These are phyloP conservation scores for Labia minor DNA, from an alignment of 2,888 invertebrate genomes.

Conservation along the genomic window DNA sequence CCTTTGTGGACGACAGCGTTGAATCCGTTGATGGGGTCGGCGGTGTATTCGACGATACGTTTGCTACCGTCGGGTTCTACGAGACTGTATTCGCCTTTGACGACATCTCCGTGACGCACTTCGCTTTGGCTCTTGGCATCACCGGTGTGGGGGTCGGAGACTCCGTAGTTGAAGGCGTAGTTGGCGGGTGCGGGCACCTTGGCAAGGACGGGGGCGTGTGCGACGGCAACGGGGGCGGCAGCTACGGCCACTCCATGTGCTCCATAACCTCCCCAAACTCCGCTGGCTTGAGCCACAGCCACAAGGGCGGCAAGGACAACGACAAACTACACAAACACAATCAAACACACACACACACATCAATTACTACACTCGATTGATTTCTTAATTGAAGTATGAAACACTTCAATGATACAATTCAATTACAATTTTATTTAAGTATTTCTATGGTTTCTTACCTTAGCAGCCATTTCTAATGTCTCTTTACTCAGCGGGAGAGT, in stretches of 20 bases:
- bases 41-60: slow-evolving; percentile 20
- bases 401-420: not conserved
- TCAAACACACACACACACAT: too few species aligned
- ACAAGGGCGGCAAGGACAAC: slow-evolving; percentile 27
- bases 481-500: not conserved
- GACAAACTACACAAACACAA: slow-evolving; percentile 26
- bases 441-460: not conserved
- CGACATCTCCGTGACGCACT: slow-evolving; percentile 23
- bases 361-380: too few species aligned
- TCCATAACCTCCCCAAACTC: slow-evolving; percentile 17
- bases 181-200: slow-evolving; percentile 21
- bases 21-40: slow-evolving; percentile 20
- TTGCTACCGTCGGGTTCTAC: slow-evolving; percentile 19
- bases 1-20: slow-evolving; percentile 9
- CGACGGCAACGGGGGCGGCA: slow-evolving; percentile 17
- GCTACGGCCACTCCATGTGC: slow-evolving; percentile 17
- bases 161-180: slow-evolving; percentile 16
- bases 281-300: slow-evolving; percentile 24
- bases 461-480: not conserved
- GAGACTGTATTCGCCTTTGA: slow-evolving; percentile 22
- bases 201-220: slow-evolving; percentile 15
- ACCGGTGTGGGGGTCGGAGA: slow-evolving; percentile 20
- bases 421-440: not conserved
- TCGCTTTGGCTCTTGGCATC: slow-evolving; percentile 22
- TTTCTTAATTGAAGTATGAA: too few species aligned